Evolutionary conservation across 2,113 vertebrate species (phyloP).

Genomic region (Microcebus jonahi): DNA sequence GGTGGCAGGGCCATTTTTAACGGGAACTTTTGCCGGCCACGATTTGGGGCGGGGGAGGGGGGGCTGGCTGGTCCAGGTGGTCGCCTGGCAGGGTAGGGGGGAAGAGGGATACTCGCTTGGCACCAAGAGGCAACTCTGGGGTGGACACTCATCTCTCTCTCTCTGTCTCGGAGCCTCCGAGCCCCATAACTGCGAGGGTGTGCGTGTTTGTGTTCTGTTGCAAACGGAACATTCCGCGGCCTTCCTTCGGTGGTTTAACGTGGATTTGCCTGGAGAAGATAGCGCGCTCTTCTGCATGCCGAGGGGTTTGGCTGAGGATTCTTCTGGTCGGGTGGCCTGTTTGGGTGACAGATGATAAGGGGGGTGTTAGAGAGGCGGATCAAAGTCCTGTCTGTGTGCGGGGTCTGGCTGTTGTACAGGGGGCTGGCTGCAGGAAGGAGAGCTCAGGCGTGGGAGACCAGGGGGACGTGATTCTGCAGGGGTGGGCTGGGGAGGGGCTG

Average conservation of each 20-base stretch:
- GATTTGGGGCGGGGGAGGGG: background rate
- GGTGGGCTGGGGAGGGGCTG: accelerated
- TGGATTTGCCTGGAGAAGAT: background rate
- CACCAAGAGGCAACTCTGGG: background rate
- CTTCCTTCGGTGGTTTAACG: background rate
- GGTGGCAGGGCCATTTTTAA: constrained; percentile 22
- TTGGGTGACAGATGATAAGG: background rate
- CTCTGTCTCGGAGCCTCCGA: no score
- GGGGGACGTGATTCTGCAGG: background rate
- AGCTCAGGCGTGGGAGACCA: background rate
- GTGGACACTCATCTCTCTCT: accelerated
- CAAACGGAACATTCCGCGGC: background rate
- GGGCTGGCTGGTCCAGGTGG: constrained; percentile 14
- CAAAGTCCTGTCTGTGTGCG: background rate
- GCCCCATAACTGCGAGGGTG: no score
- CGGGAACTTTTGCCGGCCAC: background rate
- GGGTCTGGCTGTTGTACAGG: background rate
- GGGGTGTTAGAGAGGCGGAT: background rate
- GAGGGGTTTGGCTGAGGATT: background rate
- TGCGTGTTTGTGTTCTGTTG: background rate
- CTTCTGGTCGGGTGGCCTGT: background rate
- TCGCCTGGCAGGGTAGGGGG: background rate
- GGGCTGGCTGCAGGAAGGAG: background rate
- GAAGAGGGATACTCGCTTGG: no score
- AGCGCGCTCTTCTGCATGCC: no score